Conservation (phyloP, 1,140 invertebrate genomes). For the Wasmannia auropunctata region DNA sequence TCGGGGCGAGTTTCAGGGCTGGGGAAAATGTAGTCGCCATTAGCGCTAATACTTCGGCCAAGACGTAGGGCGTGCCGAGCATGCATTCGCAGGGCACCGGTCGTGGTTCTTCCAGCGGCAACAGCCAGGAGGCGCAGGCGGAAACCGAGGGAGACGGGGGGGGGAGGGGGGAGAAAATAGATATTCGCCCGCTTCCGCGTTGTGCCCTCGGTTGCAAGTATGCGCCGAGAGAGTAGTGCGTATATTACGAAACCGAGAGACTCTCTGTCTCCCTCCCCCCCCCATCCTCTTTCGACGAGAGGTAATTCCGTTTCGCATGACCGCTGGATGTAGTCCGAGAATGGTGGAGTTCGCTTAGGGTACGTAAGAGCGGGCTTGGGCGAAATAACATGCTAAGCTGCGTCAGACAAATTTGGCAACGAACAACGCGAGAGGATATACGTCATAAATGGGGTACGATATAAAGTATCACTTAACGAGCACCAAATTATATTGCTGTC, state of each 20-base stretch:
- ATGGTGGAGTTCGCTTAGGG: background rate
- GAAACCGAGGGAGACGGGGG: too few relatives aligned
- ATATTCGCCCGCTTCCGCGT: slow-evolving; percentile 31
- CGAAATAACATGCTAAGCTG: slow-evolving; percentile 8
- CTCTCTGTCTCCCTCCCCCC: too few relatives aligned
- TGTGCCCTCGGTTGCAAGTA: slow-evolving; percentile 20
- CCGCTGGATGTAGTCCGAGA: slow-evolving; percentile 31
- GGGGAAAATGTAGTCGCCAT: slow-evolving; percentile 71
- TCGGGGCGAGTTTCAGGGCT: slow-evolving; percentile 23
- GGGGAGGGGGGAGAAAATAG: background rate
- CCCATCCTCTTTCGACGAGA: slow-evolving; percentile 9
- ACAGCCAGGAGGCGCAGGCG: too few relatives aligned
- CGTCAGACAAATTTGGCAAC: slow-evolving; percentile 1
- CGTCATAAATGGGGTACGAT: background rate
- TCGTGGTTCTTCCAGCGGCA: background rate
- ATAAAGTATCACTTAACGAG: background rate
- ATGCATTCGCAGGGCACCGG: slow-evolving; percentile 19
- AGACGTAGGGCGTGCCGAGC: slow-evolving; percentile 60
- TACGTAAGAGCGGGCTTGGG: background rate
- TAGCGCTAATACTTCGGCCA: slow-evolving; percentile 67
- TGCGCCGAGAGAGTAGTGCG: slow-evolving; percentile 46
- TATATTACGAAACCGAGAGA: slow-evolving; percentile 45
- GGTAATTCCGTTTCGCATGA: slow-evolving; percentile 50
- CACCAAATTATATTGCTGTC: background rate
- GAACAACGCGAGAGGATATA: background rate